phyloP scores from a whole-genome alignment of 64 coral and sea anemone genomes.

The Pocillopora damicornis region DNA sequence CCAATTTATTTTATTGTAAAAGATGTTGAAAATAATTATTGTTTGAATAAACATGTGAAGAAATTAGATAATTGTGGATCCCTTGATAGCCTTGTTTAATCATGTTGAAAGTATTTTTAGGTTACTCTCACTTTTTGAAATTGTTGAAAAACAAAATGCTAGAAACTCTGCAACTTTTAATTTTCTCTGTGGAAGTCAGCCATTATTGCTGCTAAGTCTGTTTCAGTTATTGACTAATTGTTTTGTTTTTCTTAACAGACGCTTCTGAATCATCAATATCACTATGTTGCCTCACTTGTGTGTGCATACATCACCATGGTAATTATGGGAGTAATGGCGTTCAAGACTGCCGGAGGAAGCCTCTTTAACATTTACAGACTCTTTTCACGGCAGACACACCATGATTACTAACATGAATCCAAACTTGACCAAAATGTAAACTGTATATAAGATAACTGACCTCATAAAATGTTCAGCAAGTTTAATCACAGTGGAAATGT shows the following conservation, averaged over 20 bases:
- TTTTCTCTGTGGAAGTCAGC: no score
- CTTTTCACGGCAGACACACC: slow-evolving; percentile 17
- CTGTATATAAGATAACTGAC: background rate
- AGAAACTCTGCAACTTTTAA: no score
- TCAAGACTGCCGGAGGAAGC: slow-evolving; percentile 91
- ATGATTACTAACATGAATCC: slow-evolving; percentile 14
- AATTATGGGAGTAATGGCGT: slow-evolving; percentile 78
- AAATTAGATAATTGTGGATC: no score
- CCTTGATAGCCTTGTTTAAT: no score
- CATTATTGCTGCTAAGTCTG: background rate
- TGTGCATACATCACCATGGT: slow-evolving; percentile 80
- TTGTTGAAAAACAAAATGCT: no score
- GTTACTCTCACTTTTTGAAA: no score
- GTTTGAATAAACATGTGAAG: no score
- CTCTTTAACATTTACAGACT: slow-evolving; percentile 73
- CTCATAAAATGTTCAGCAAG: background rate
- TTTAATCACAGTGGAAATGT: background rate
- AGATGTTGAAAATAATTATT: no score
- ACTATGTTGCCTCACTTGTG: slow-evolving; percentile 72
- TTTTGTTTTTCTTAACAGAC: slow-evolving; percentile 56
- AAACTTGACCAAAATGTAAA: background rate
- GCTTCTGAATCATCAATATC: slow-evolving; percentile 59
- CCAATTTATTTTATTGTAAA: no score
- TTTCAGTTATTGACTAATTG: background rate
- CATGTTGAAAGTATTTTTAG: no score